Base-by-base conservation (phyloP, 2,113 vertebrate species). In the Patagioenas fasciata region DNA sequence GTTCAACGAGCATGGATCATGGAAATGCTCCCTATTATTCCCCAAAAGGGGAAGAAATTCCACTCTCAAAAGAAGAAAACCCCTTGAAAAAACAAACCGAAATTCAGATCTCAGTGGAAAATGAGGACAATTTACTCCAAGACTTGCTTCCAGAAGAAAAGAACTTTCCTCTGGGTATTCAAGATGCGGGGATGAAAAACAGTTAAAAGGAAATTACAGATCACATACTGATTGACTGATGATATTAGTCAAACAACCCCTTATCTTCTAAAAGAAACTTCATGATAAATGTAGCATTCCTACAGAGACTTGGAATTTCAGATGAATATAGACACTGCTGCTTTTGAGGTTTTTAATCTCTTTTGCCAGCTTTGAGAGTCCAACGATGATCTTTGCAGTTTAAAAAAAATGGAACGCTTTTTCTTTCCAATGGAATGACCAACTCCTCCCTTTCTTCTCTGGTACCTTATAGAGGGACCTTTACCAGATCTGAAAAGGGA, bases 61-160 rank as follows among this genome's bases (percentile, higher is more conserved):
- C 92, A 31, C 91, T 97, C 80, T 98, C 97, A 25, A 94, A 95
- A 96, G 97, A 98, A 85, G 98, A 98, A 58, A 64, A 95, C 10
- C 29, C 88, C 25, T 61, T 79, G 11, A 87, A 71, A 66, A 93
- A 66, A 57, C 80, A 66, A 19, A 15, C n/a, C 5, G 93, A 91
- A 61, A 66, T 81, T 80, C 69, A 80, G 38, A 65, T 85, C 2
- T 34, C 65, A 2, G 70, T 94, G 29, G 88, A 94, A 83, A 93
- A 91, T 2, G 50, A 91, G 25, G 96, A 97, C 71, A 89, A 80
- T 58, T 93, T 94, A 56, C 85, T 53, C 79, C 93, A 89, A 36
- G 62, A 32, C 24, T 32, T 47, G 5, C 31, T 77, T 73, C n/a
- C 53, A 11, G 93, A 85, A 53, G 93, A 96, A 61, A 97, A 98